Evolutionary conservation across 2,113 vertebrate species (phyloP), one percentile per base, ranked within the genome.

Genomic region (Martes martes): DNA sequence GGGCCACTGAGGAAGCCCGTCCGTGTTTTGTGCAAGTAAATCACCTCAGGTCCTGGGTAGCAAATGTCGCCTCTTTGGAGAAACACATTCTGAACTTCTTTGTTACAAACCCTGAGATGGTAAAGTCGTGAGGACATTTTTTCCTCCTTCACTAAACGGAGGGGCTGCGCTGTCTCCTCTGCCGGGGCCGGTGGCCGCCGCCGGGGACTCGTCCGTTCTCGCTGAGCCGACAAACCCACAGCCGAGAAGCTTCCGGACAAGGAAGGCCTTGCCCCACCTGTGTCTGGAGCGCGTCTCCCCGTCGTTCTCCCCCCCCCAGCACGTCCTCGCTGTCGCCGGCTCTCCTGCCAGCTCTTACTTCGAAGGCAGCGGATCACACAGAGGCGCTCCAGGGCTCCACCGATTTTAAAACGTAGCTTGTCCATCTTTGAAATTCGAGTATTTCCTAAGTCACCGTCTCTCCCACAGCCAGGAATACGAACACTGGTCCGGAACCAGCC

Each of bases 241-340:
- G 24, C 7, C 26, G 7, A 7, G 42, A 76, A 28, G 42, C 42
- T 26, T 42, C 11, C 0, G 10, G 71, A 74, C 39, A 33, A 7
- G 1, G 26, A 19, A 42, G 36, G 24, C 42, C 42, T 13, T 0
- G 4, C 1, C 2, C 36, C 0, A 21, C 6, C 26, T 0, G 2
- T 13, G n/a, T 7, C 14, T 1, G 18, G 36, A 87, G 15, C 31
- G 21, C 15, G 2, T 6, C 39, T 15, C 39, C 14, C 39, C 42
- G 23, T 23, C n/a, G 3, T 11, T 11, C n/a, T 42, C 36, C 69
- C 45, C 23, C 9, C 11, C 4, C 36, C 11, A 6, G 19, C n/a
- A 57, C 1, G 0, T 2, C 1, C 1, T 23, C 13, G 9, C 4
- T 3, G 4, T 7, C 15, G 14, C 16, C 6, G 1, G 4, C n/a